Conservation (phyloP, 2,797 vertebrate species). For the Chrysocyon brachyurus region DNA sequence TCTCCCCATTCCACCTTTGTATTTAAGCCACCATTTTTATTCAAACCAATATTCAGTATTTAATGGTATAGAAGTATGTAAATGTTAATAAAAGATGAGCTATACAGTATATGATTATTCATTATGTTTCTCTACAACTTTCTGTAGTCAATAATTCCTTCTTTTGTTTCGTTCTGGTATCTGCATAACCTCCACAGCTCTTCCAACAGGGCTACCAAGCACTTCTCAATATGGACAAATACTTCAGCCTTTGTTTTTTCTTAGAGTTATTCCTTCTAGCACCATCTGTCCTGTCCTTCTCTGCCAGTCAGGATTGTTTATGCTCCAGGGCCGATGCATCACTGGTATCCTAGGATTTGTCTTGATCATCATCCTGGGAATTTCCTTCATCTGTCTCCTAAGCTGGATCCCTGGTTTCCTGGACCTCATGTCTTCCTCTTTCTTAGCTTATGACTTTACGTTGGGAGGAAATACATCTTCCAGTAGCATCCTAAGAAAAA, state of each 20-base stretch:
- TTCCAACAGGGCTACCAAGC: background rate
- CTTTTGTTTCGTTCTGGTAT: background rate
- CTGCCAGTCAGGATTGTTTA: slow-evolving; percentile 44
- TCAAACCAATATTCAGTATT: background rate
- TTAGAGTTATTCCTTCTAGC: slow-evolving; percentile 19
- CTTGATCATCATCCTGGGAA: slow-evolving; percentile 8
- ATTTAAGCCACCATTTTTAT: background rate
- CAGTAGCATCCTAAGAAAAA: background rate
- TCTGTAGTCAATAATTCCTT: background rate
- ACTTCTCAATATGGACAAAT: background rate
- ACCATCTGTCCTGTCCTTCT: slow-evolving; percentile 30
- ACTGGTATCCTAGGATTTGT: background rate
- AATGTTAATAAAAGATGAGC: background rate
- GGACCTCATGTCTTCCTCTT: background rate
- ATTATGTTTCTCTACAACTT: background rate
- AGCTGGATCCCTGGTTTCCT: background rate
- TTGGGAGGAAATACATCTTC: background rate
- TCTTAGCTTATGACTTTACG: background rate
- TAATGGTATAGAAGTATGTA: background rate
- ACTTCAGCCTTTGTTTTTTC: slow-evolving; percentile 18
- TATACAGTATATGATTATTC: background rate
- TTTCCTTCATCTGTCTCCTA: background rate
- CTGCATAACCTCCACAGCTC: background rate
- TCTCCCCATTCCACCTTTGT: background rate
- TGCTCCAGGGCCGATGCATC: background rate